A percentile compares a stretch with the other conserved stretches of the same genome.
phyloP scores from a whole-genome alignment of 2,113 vertebrate genomes.

The Oxyura jamaicensis region DNA sequence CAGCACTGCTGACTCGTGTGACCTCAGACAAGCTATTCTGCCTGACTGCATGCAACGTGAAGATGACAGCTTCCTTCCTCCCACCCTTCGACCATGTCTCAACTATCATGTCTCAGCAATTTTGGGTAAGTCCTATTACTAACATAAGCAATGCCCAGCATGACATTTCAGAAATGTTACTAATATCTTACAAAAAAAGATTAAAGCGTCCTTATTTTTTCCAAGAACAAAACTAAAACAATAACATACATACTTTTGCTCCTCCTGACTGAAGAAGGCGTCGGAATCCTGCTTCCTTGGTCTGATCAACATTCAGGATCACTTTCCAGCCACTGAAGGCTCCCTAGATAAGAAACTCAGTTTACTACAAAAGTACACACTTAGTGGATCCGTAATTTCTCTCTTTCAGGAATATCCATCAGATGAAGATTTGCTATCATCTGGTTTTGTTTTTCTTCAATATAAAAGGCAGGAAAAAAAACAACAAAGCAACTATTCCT shows the following conservation, averaged over 20 bases:
- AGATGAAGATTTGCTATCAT: neutral
- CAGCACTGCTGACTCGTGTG: neutral
- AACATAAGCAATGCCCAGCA: neutral
- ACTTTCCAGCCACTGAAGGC: constrained; percentile 97
- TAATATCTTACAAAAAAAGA: neutral
- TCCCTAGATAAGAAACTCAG: constrained; percentile 78
- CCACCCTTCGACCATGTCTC: neutral
- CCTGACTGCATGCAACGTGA: neutral
- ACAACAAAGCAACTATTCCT: neutral
- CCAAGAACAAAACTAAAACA: neutral
- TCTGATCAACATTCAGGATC: constrained; percentile 92
- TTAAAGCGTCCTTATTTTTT: neutral
- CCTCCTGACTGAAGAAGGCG: constrained; percentile 94
- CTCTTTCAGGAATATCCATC: neutral
- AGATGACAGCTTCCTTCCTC: neutral
- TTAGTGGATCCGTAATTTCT: neutral
- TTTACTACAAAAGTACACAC: neutral
- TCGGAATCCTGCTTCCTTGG: constrained; percentile 92
- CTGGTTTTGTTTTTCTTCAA: neutral
- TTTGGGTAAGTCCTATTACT: neutral
- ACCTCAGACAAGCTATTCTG: neutral
- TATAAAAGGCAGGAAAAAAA: neutral
- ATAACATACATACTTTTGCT: constrained; percentile 82
- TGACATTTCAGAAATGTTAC: neutral
- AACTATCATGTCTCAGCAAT: neutral